These are phyloP conservation scores for Hemaris fuciformis DNA, from an alignment of 2,888 invertebrate genomes.

Conservation along the genomic window DNA sequence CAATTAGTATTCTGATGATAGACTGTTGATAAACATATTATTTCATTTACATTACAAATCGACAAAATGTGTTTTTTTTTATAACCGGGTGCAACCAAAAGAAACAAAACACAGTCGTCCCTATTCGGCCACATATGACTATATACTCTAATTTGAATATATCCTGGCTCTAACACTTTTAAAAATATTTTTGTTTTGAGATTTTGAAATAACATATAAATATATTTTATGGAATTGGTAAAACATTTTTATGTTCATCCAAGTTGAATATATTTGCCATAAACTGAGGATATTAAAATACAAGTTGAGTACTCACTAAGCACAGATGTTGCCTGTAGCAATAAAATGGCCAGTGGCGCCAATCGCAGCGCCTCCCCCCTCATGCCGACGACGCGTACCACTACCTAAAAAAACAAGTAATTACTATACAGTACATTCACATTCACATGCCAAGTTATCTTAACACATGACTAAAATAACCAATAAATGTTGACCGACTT, in stretches of 20 bases:
- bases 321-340: constrained; percentile 64
- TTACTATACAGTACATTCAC: background rate
- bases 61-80: too few relatives aligned
- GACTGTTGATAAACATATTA: background rate
- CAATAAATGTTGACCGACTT: background rate
- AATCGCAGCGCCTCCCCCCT: constrained; percentile 67
- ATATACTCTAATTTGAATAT: too few relatives aligned
- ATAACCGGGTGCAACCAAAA: too few relatives aligned
- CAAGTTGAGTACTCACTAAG: constrained; percentile 55
- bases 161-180: too few relatives aligned
- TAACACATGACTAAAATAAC: background rate
- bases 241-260: too few relatives aligned
- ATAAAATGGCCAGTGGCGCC: constrained; percentile 66
- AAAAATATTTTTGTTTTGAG: too few relatives aligned
- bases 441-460: background rate
- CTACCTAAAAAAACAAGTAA: constrained; percentile 44
- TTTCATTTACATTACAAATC: too few relatives aligned
- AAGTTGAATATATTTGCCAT: too few relatives aligned
- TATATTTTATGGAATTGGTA: too few relatives aligned
- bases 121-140: too few relatives aligned
- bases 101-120: too few relatives aligned
- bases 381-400: constrained; percentile 51
- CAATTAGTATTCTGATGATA: background rate
- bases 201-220: too few relatives aligned
- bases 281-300: background rate